Base-by-base conservation (phyloP, 2,888 invertebrate genomes). In the Plagodis dolabraria region DNA sequence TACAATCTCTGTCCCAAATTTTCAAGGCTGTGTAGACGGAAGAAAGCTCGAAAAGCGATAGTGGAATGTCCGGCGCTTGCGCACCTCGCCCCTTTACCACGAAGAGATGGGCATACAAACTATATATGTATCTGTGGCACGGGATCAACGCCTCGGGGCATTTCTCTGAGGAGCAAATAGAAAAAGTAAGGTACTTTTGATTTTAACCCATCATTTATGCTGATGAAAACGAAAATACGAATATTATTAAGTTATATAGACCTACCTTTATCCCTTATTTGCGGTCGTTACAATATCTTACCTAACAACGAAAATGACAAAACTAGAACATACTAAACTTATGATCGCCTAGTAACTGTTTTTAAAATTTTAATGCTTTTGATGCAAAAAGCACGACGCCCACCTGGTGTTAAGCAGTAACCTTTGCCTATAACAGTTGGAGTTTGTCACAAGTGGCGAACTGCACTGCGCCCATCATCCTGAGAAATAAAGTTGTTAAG, bases 21-120 rank as follows among this genome's bases (percentile, higher is more conserved):
- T 85, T 75, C 90, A 89, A 92, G 91, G 91, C 87, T 89, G 84
- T 40, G 42, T 73, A 67, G 76, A 75, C 80, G 83, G 87, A 91
- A 89, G 92, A 92, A 92, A 92, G 91, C 89, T 90, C 83, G 85
- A 76, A 92, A 92, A 92, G 92, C 86, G 92, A 92, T 77, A 92
- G 92, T 92, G 92, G 91, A 90, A 91, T 92, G 85, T 53, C 76
- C 76, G 70, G 80, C 82, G 83, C 86, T 77, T 76, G 79, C 84
- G 80, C 80, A 80, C 68, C 65, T 65, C 57, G 57, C 44, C 52
- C 52, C 46, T 51, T 33, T 33, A 10, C 35, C 57, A 12, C 42
- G 53, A 12, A 43, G 43, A 8, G 34, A 56, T 10, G 40, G 40
- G 5, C 10, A 7, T 10, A 40, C 40, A 9, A 40, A 40, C 40